Conservation (phyloP, 2,797 vertebrate genomes). For the Erethizon dorsatum region DNA sequence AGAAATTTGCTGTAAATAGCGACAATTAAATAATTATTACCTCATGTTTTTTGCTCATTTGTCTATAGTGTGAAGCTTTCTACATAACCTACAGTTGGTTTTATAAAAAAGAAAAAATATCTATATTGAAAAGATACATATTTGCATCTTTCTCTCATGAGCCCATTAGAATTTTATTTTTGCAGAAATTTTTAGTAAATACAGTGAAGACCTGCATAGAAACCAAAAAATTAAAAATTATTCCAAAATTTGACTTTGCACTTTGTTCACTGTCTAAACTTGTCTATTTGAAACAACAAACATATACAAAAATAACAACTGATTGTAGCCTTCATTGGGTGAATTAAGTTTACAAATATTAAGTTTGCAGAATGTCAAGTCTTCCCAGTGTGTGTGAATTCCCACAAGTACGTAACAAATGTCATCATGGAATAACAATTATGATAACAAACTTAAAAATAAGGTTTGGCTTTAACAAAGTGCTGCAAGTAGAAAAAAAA, state of each 20-base stretch:
- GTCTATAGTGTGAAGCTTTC: constrained; percentile 30
- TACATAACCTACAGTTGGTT: background rate
- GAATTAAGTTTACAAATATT: constrained; percentile 19
- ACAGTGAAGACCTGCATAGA: background rate
- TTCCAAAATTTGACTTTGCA: background rate
- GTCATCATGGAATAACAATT: background rate
- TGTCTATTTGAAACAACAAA: background rate
- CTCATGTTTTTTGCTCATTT: background rate
- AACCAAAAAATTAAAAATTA: background rate
- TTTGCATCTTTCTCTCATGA: background rate
- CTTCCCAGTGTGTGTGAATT: background rate
- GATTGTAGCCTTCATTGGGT: background rate
- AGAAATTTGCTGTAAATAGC: background rate
- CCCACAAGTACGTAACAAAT: background rate
- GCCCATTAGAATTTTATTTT: background rate
- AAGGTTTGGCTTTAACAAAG: background rate
- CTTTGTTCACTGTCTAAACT: background rate
- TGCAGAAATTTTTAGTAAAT: background rate
- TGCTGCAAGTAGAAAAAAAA: background rate
- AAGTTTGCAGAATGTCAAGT: constrained; percentile 5
- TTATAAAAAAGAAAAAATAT: background rate
- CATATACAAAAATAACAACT: background rate
- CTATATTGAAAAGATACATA: background rate
- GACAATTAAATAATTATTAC: background rate
- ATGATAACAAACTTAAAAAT: background rate